Conservation (phyloP, 2,113 vertebrate genomes). For the Ardeotis arabs region DNA sequence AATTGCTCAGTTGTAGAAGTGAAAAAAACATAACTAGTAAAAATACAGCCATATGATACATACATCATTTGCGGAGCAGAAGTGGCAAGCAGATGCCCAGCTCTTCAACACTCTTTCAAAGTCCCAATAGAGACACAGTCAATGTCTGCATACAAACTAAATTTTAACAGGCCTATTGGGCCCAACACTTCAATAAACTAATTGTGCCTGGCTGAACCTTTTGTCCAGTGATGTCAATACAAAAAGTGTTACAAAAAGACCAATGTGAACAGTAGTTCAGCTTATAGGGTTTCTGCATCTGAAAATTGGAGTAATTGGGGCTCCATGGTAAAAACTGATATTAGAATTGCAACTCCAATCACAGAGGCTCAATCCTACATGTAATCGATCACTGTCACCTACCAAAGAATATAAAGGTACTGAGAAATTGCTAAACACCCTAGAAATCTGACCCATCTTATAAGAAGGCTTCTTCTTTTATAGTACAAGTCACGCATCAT, state of each 20-base stretch:
- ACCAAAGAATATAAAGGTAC: neutral
- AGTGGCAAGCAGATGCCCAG: neutral
- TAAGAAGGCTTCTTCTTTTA: neutral
- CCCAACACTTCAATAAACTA: neutral
- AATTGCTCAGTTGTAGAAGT: neutral
- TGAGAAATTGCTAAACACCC: neutral
- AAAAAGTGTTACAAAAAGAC: neutral
- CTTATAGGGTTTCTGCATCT: neutral
- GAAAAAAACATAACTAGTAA: neutral
- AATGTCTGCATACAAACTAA: neutral
- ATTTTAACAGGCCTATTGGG: neutral
- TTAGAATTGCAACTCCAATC: neutral
- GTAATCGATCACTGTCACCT: neutral
- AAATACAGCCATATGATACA: neutral
- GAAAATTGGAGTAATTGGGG: neutral
- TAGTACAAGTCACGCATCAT: neutral
- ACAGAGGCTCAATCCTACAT: neutral
- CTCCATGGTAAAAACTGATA: neutral
- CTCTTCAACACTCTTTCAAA: neutral
- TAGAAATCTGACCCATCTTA: neutral
- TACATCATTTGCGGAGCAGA: neutral
- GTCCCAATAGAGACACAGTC: neutral
- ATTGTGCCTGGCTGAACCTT: neutral
- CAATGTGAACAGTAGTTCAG: neutral
- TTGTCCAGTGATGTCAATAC: neutral